Evolutionary conservation across 1,140 invertebrate species (phyloP), one percentile per base, ranked within the genome.

Genomic region (Scaptomyza graminum): DNA sequence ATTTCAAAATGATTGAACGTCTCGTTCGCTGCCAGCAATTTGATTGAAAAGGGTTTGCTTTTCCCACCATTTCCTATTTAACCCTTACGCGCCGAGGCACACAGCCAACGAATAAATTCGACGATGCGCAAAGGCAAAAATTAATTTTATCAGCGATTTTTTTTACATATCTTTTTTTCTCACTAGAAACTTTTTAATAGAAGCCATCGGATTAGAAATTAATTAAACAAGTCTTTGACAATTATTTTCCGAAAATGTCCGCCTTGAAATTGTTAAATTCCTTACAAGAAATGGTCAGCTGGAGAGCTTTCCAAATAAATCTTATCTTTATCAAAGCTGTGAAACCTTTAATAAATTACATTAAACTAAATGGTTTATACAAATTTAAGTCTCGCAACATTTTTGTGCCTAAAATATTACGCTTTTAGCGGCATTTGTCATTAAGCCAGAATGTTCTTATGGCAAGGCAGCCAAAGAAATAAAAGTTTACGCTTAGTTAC

Each of bases 21-120:
- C 67, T 66, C 59, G 61, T 52, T 71, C 66, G 55, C 56, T 64
- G 57, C 50, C 39, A 64, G 66, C 75, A 87, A 85, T 85, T 85
- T 87, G 83, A 87, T 85, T 85, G 82, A 85, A 82, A 87, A 85
- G 82, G 82, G 82, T 85, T 85, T 56, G 3, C 12, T n/a, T 41
- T 12, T 39, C 16, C 25, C 46, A 16, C 37, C 54, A 55, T 39
- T 50, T 25, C 46, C 43, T 28, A 39, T 25, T 37, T 18, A 39
- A 2, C 31, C 39, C 11, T 31, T n/a, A 47, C 31, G n/a, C 2
- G 5, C 11, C 54, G 50, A 50, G 12, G 15, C 49, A 18, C 41
- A 13, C 65, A 81, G 15, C 62, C 78, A 87, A 81, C 74, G 67
- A 81, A 87, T 87, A 82, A 87, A 87, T 72, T 66, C 74, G 68